Base-by-base conservation (phyloP, 2,797 vertebrate genomes). In the Hylomyscus alleni region DNA sequence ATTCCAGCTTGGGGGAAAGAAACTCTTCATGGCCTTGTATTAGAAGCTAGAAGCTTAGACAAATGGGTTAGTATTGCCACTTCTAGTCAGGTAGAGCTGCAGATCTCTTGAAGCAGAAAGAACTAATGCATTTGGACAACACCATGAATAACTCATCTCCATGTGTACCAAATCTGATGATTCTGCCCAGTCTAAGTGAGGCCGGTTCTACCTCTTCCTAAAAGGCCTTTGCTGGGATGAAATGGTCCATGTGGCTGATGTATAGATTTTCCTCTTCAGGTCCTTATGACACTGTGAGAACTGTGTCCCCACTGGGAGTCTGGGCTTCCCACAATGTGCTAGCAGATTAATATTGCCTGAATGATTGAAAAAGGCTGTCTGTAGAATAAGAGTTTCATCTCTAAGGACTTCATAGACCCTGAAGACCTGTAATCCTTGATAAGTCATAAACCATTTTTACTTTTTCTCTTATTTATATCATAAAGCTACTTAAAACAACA, bases 401-500 rank as follows among this genome's bases (percentile, higher is more conserved):
- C 82, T 19, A 54, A 95, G 94, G 93, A 94, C 56, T 88, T 52
- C 84, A 82, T 65, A 93, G 85, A 90, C 93, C 54, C 84, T 87
- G 40, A 85, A 97, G 92, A 60, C 78, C 69, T 87, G 62, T 92
- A 91, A 95, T 69, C 82, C 62, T 77, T 90, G 80, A 92, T 89
- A 94, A 87, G 82, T n/a, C 96, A 96, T 94, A 94, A 97, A 89
- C 7, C 34, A 89, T 90, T 93, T 95, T 75, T 12, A 65, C 10
- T 75, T 95, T 95, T 95, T 80, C 20, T 89, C 69, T 96, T 89
- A 97, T 95, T 94, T 97, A 93, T 94, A 77, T 94, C 73, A 93
- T 83, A 94, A 87, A 97, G 73, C 95, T 75, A 77, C 47, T 96
- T 95, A 95, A 97, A 94, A 92, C 50, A 82, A 81, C 89, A 97